Evolutionary conservation across 2,888 invertebrate genomes (phyloP).

Genomic region (Heliconius ismenius): DNA sequence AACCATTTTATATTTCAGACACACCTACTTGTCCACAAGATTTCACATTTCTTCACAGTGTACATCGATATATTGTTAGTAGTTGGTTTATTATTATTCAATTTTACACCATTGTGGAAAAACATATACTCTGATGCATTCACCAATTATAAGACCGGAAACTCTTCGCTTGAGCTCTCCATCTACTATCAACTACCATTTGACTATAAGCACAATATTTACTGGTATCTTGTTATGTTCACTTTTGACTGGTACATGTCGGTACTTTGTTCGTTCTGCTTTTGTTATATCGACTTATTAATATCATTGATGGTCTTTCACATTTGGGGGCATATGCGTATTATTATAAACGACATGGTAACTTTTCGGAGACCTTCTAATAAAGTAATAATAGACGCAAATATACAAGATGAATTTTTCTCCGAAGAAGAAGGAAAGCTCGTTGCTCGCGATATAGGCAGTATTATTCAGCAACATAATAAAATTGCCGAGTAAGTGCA

Average conservation of each 20-base stretch:
- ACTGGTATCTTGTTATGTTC: conserved; percentile 37
- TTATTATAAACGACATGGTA: conserved; percentile 46
- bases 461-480: conserved; percentile 38
- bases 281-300: conserved; percentile 47
- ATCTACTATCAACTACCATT: conserved; percentile 43
- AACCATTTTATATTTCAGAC: conserved; percentile 41
- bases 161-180: conserved; percentile 41
- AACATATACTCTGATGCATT: conserved; percentile 43
- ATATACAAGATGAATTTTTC: conserved; percentile 21
- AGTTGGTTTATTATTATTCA: conserved; percentile 42
- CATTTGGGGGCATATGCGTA: conserved; percentile 50
- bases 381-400: neutral
- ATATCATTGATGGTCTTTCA: conserved; percentile 49
- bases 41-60: conserved; percentile 44
- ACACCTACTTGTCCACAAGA: conserved; percentile 43
- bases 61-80: conserved; percentile 36
- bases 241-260: conserved; percentile 42
- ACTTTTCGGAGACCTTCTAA: conserved; percentile 40
- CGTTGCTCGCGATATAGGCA: conserved; percentile 30
- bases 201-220: conserved; percentile 38
- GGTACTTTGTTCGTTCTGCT: conserved; percentile 37
- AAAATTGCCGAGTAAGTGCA: conserved; percentile 42
- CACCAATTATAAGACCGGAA: conserved; percentile 28
- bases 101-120: conserved; percentile 43
- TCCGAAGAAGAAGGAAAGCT: conserved; percentile 31